phyloP scores from a whole-genome alignment of 2,888 invertebrate species.

The Meliscaeva auricollis region DNA sequence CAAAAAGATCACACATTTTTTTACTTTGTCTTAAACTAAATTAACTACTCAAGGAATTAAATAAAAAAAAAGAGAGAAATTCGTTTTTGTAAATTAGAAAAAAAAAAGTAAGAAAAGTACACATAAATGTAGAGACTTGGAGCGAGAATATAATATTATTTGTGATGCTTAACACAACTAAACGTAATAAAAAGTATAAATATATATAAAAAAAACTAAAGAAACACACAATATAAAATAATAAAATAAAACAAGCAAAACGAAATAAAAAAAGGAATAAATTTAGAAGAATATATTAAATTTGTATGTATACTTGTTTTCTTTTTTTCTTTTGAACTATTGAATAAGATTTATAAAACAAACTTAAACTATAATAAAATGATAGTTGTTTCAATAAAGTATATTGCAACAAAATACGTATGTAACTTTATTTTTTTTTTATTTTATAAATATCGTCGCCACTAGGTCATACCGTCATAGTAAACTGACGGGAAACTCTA shows the following conservation, averaged over 20 bases:
- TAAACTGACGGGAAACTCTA: too few relatives aligned
- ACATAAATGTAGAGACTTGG: neutral
- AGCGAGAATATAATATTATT: constrained; percentile 31
- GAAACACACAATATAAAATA: constrained; percentile 15
- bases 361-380: constrained; percentile 34
- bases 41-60: constrained; percentile 4
- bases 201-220: constrained; percentile 45
- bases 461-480: too few relatives aligned
- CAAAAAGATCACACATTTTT: constrained; percentile 9
- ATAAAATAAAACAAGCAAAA: constrained; percentile 19
- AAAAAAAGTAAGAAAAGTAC: neutral
- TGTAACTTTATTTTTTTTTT: too few relatives aligned
- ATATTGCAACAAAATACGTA: constrained; percentile 35
- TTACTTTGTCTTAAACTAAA: neutral
- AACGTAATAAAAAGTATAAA: constrained; percentile 40
- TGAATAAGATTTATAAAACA: constrained; percentile 56
- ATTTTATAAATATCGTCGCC: too few relatives aligned
- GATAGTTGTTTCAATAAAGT: constrained; percentile 64
- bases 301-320: constrained; percentile 56
- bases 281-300: constrained; percentile 65
- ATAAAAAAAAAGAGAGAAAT: constrained; percentile 14
- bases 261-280: constrained; percentile 10
- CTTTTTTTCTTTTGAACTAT: constrained; percentile 48
- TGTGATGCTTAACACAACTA: constrained; percentile 34
- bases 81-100: constrained; percentile 43